Evolutionary conservation across 2,797 vertebrate genomes (phyloP).

Genomic region (Gobio occitaniae): DNA sequence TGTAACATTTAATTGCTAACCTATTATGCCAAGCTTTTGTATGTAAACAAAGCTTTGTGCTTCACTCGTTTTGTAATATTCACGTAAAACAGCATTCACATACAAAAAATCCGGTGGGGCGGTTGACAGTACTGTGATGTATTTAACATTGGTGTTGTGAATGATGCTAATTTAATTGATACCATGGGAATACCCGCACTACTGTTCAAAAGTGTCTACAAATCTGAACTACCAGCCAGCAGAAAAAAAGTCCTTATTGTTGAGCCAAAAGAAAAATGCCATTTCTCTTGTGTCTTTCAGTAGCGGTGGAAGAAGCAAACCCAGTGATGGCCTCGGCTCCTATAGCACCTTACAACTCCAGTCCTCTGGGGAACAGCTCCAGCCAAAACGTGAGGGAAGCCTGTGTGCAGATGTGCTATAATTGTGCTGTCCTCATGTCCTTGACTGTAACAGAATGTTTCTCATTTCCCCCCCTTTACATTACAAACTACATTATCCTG

Average conservation of each 20-base stretch:
- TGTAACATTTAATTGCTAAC: not conserved
- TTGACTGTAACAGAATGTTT: not conserved
- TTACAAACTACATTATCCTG: conserved; percentile 16
- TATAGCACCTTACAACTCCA: conserved; percentile 76
- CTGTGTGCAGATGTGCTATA: conserved; percentile 7
- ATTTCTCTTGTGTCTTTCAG: conserved; percentile 15
- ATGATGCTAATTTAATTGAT: not conserved
- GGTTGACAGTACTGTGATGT: too few species aligned
- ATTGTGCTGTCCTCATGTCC: conserved; percentile 4
- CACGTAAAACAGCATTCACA: not conserved
- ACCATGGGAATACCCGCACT: not conserved
- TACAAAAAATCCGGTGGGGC: not conserved
- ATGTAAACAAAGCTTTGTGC: not conserved
- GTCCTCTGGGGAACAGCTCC: conserved; percentile 73
- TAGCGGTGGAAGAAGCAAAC: conserved; percentile 70
- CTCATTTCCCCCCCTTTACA: not conserved
- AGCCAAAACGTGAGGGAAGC: conserved; percentile 72
- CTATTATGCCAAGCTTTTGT: not conserved
- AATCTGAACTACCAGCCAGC: not conserved
- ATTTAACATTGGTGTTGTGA: not conserved
- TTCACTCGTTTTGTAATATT: not conserved
- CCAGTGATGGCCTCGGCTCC: conserved; percentile 79
- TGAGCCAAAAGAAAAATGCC: conserved; percentile 1
- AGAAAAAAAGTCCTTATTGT: not conserved
- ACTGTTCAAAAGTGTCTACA: not conserved